phyloP scores from a whole-genome alignment of 2,797 vertebrate genomes.

The Phoebastria nigripes region DNA sequence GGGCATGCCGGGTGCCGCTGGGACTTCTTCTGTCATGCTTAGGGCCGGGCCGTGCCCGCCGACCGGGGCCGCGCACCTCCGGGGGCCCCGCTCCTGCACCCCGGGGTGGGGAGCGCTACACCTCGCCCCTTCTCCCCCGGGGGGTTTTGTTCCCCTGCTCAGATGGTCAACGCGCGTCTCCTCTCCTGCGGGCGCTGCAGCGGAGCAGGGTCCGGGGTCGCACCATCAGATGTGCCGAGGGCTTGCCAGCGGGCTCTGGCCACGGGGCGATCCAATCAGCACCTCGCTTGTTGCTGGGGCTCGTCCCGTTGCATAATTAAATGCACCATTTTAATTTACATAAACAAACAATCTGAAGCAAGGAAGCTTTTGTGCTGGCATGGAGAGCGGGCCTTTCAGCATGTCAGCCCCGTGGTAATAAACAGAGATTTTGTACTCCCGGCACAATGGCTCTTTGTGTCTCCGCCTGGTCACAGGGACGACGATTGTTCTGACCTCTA shows the following conservation, averaged over 20 bases:
- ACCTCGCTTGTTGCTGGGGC: constrained; percentile 6
- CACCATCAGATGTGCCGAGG: constrained; percentile 16
- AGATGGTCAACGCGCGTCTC: background rate
- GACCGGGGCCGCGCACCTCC: background rate
- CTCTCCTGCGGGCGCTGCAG: background rate
- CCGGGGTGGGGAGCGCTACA: background rate
- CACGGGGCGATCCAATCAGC: constrained; percentile 51
- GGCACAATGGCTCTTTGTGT: constrained; percentile 86
- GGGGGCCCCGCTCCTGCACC: background rate
- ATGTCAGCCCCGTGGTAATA: constrained; percentile 71
- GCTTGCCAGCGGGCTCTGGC: constrained; percentile 13
- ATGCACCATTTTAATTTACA: constrained; percentile 73
- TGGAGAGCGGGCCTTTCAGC: constrained; percentile 74
- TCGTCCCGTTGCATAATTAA: constrained; percentile 67
- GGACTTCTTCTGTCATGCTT: constrained; percentile 70
- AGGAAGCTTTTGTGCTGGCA: constrained; percentile 74
- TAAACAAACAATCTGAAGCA: constrained; percentile 73
- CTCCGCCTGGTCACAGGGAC: constrained; percentile 75
- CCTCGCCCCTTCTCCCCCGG: background rate
- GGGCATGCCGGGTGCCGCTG: background rate
- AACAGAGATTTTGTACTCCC: constrained; percentile 82
- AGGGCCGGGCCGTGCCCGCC: background rate
- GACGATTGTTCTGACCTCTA: constrained; percentile 81
- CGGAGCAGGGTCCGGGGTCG: background rate
- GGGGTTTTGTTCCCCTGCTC: background rate